These are phyloP conservation scores for Acrocephalus arundinaceus DNA, from an alignment of 2,113 vertebrate genomes.

Conservation along the genomic window DNA sequence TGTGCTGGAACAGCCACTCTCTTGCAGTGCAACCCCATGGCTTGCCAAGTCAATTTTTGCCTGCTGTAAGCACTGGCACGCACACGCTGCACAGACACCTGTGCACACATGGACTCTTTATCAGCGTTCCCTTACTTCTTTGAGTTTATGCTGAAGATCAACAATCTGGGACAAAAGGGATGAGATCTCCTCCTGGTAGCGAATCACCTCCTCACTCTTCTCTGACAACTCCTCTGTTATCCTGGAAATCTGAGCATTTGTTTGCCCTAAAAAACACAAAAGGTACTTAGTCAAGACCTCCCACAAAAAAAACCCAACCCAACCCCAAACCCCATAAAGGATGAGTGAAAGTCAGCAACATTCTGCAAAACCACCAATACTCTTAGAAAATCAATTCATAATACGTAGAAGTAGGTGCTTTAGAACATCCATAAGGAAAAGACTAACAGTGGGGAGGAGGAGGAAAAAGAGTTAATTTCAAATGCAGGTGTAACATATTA, in stretches of 20 bases:
- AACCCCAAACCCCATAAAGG: background rate
- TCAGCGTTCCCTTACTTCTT: conserved; percentile 78
- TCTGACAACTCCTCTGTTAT: conserved; percentile 88
- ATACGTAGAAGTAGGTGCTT: background rate
- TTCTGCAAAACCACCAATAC: background rate
- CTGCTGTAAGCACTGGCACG: background rate
- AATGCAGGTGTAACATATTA: background rate
- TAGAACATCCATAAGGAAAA: background rate
- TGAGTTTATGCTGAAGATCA: conserved; percentile 91
- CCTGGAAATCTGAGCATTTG: conserved; percentile 90
- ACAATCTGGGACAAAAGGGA: conserved; percentile 93
- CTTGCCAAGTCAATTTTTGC: background rate
- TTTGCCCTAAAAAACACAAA: conserved; percentile 82
- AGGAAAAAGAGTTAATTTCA: background rate
- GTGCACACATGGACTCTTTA: fast-evolving
- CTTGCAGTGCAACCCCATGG: background rate
- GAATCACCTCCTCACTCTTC: conserved; percentile 88
- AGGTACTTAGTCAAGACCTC: background rate
- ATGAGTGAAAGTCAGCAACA: background rate
- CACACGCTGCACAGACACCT: background rate
- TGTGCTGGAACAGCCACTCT: background rate
- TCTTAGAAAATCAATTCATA: background rate
- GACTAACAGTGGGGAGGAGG: background rate
- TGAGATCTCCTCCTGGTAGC: conserved; percentile 95
- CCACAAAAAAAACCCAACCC: background rate